Evolutionary conservation across 2,797 vertebrate genomes (phyloP).

Genomic region (Poecilia picta): DNA sequence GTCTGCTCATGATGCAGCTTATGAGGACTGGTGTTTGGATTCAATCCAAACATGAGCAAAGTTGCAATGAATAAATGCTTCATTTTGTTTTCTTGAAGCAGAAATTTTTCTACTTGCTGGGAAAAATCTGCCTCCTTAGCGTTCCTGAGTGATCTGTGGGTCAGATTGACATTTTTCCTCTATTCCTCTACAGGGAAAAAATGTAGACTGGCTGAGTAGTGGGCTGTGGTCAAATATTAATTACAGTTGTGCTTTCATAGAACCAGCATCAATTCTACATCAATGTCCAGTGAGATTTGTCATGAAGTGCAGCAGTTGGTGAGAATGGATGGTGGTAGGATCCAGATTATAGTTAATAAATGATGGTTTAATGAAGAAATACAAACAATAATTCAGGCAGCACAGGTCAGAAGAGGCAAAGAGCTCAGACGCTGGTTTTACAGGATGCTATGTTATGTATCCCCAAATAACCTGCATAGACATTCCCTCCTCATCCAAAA

Average conservation of each 20-base stretch:
- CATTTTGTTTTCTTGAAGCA: background rate
- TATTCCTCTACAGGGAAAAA: background rate
- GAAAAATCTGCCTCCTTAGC: background rate
- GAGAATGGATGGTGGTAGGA: background rate
- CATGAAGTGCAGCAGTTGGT: background rate
- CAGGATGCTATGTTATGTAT: too few relatives aligned
- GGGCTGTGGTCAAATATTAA: constrained; percentile 5
- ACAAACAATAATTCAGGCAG: too few relatives aligned
- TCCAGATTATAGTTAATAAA: too few relatives aligned
- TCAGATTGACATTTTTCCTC: constrained; percentile 11
- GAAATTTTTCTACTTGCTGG: background rate
- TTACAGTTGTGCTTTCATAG: background rate
- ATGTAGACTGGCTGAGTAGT: background rate
- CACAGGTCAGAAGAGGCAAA: too few relatives aligned
- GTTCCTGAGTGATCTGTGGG: constrained; percentile 5
- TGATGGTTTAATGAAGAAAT: too few relatives aligned
- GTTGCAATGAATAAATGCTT: background rate
- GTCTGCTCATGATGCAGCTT: constrained; percentile 5
- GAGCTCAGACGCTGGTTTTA: too few relatives aligned
- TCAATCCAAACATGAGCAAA: background rate
- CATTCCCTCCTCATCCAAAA: too few relatives aligned
- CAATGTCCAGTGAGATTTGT: too few relatives aligned
- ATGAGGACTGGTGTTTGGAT: background rate
- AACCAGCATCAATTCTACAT: background rate
- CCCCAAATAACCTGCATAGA: too few relatives aligned